Conservation (phyloP, 2,888 invertebrate species). For the Epicampocera succincta region DNA sequence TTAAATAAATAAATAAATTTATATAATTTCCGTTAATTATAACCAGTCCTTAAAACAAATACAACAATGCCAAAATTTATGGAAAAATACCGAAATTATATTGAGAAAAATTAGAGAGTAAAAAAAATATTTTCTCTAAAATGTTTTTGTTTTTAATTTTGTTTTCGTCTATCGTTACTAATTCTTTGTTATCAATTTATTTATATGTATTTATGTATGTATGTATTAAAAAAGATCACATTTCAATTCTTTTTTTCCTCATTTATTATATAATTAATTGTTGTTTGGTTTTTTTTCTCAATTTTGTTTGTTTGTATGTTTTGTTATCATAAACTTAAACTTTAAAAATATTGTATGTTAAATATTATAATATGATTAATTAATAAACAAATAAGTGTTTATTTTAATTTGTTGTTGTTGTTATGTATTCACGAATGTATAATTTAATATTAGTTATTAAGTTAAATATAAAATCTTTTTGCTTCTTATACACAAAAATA, state of each 20-base stretch:
- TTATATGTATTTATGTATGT: conserved; percentile 69
- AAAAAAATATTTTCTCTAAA: conserved; percentile 22
- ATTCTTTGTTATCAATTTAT: conserved; percentile 67
- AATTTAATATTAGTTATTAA: conserved; percentile 63
- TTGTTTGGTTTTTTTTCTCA: conserved; percentile 29
- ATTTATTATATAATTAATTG: conserved; percentile 47
- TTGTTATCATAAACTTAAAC: conserved; percentile 47
- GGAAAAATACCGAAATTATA: background rate
- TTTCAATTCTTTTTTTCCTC: conserved; percentile 76
- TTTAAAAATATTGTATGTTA: conserved; percentile 55
- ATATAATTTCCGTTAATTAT: conserved; percentile 80
- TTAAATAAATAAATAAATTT: conserved; percentile 10
- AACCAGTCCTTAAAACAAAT: conserved; percentile 81
- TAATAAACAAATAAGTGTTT: conserved; percentile 74
- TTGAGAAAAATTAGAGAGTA: background rate
- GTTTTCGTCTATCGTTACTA: conserved; percentile 65
- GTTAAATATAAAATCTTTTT: conserved; percentile 50
- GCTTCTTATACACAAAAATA: conserved; percentile 51
- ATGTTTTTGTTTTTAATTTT: conserved; percentile 14
- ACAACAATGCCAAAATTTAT: conserved; percentile 70
- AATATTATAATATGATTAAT: conserved; percentile 58
- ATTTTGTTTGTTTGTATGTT: too few relatives aligned
- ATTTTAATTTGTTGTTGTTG: conserved; percentile 72
- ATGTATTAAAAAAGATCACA: conserved; percentile 80
- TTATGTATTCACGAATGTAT: conserved; percentile 70